A percentile compares a stretch with the other conserved stretches of the same genome.
phyloP scores from a whole-genome alignment of 1,140 invertebrate species.

The Amyelois transitella region DNA sequence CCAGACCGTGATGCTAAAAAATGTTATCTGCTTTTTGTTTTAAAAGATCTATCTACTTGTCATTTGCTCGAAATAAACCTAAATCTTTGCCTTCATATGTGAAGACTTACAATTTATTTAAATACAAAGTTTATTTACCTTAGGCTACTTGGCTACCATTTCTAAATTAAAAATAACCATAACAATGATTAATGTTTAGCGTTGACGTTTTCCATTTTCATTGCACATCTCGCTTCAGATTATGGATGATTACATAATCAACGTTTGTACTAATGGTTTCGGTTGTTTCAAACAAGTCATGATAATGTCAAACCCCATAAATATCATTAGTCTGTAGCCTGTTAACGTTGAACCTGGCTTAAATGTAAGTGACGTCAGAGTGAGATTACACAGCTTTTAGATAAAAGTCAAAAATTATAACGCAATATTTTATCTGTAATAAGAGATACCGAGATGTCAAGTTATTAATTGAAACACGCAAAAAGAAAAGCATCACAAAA shows the following conservation, averaged over 20 bases:
- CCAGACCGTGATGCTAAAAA: too few species aligned
- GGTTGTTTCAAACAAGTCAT: conserved; percentile 29
- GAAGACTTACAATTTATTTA: neutral
- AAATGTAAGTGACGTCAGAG: conserved; percentile 43
- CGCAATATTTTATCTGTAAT: neutral
- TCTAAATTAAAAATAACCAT: neutral
- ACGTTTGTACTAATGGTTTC: conserved; percentile 41
- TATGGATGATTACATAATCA: neutral
- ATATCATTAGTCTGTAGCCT: conserved; percentile 46
- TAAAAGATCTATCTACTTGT: too few species aligned
- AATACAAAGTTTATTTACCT: neutral
- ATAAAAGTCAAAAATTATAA: conserved; percentile 19
- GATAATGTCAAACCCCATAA: conserved; percentile 61
- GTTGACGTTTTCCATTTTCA: neutral
- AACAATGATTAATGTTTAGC: neutral
- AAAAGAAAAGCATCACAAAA: too few species aligned
- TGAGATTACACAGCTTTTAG: conserved; percentile 44
- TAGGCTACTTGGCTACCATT: neutral
- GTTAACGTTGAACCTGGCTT: conserved; percentile 53
- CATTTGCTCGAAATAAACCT: too few species aligned
- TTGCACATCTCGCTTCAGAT: neutral
- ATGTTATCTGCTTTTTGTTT: too few species aligned
- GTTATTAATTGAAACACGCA: too few species aligned
- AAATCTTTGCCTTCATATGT: too few species aligned
- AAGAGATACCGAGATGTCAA: too few species aligned